Evolutionary conservation across 2,888 invertebrate genomes (phyloP).

Genomic region (Hydriomena furcata): DNA sequence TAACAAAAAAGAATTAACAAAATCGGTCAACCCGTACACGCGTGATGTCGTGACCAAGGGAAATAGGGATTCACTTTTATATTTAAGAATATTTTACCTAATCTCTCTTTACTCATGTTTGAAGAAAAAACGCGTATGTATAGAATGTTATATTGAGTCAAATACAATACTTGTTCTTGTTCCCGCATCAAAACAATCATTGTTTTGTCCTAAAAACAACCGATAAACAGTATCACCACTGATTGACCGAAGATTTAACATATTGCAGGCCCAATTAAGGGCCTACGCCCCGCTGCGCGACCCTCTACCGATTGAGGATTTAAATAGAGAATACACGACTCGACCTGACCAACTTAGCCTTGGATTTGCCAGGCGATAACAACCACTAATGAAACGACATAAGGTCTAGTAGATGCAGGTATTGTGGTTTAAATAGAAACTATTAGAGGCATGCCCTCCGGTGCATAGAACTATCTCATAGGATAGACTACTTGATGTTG

Average conservation of each 20-base stretch:
- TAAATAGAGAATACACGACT: constrained; percentile 75
- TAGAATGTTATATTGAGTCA: no score
- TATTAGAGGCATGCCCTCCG: constrained; percentile 68
- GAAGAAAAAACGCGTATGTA: no score
- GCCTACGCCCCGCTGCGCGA: constrained; percentile 72
- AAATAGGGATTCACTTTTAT: no score
- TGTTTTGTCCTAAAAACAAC: constrained; percentile 26
- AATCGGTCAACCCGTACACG: no score
- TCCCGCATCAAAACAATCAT: constrained; percentile 11
- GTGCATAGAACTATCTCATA: constrained; percentile 66
- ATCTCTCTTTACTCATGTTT: no score
- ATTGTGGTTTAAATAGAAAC: constrained; percentile 60
- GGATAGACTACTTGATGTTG: constrained; percentile 62
- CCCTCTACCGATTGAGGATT: constrained; percentile 68
- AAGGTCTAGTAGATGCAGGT: constrained; percentile 41
- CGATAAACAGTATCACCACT: constrained; percentile 33
- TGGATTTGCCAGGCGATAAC: constrained; percentile 31
- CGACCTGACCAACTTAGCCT: constrained; percentile 51
- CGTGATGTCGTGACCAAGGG: no score
- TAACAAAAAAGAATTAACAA: no score
- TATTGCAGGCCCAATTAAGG: constrained; percentile 82
- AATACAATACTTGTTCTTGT: no score
- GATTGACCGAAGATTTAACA: constrained; percentile 53
- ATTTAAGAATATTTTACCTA: no score
- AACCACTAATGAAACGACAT: constrained; percentile 32